Evolutionary conservation across 1,140 invertebrate species (phyloP).

Genomic region (Calephelis virginiensis): DNA sequence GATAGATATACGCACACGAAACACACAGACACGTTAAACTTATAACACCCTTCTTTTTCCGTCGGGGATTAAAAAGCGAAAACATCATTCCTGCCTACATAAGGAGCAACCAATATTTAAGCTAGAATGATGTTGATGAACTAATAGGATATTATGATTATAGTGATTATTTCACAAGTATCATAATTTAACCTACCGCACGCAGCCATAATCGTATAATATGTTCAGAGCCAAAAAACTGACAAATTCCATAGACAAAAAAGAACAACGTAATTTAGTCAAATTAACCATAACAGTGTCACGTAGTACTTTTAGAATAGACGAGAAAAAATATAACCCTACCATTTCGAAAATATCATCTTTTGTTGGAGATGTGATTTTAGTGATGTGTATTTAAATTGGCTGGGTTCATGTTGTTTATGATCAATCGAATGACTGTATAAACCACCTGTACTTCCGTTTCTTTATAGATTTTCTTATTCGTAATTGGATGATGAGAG

Average conservation of each 20-base stretch:
- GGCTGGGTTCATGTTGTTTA: constrained; percentile 22
- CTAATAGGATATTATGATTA: background rate
- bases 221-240: constrained; percentile 39
- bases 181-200: constrained; percentile 51
- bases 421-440: constrained; percentile 41
- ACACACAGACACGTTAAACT: no score
- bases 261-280: constrained; percentile 53
- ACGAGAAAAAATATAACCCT: constrained; percentile 38
- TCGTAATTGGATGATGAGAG: constrained; percentile 42
- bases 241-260: constrained; percentile 39
- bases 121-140: background rate
- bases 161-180: background rate
- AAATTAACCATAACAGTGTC: constrained; percentile 61
- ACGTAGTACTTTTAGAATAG: constrained; percentile 55
- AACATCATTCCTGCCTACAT: no score
- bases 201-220: constrained; percentile 49
- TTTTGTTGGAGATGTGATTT: background rate
- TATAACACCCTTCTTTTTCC: no score
- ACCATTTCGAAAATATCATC: constrained; percentile 29
- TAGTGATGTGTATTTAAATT: background rate
- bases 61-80: no score
- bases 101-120: background rate
- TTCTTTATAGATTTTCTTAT: constrained; percentile 38
- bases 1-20: no score
- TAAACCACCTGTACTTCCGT: constrained; percentile 53